Percentiles rank a stretch among this genome's conserved stretches.
Evolutionary conservation across 1,140 invertebrate genomes (phyloP).

Genomic region (Gonioctena quinquepunctata): DNA sequence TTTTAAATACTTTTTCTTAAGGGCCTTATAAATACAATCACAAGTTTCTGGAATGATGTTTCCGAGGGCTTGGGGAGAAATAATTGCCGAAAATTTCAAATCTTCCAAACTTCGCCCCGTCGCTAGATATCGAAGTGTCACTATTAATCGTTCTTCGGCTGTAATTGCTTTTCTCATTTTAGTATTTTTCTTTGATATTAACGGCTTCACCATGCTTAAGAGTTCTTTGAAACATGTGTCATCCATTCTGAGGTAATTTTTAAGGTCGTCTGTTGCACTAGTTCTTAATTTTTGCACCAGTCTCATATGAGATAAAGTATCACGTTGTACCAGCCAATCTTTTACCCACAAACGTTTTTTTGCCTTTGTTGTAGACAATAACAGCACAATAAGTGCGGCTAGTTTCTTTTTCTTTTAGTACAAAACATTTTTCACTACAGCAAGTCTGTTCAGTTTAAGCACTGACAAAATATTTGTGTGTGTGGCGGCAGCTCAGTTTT

Average conservation of each 20-base stretch:
- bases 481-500: too few species aligned
- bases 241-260: constrained; percentile 23
- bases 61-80: not conserved
- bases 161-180: constrained; percentile 16
- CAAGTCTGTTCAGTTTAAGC: too few species aligned
- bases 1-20: not conserved
- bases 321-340: constrained; percentile 17
- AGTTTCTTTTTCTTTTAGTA: too few species aligned
- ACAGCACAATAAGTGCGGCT: too few species aligned
- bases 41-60: not conserved
- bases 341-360: constrained; percentile 24
- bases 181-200: constrained; percentile 16
- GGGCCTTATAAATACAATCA: not conserved
- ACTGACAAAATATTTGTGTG: too few species aligned
- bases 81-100: not conserved
- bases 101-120: constrained; percentile 8
- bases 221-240: constrained; percentile 7
- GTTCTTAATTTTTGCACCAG: constrained; percentile 14
- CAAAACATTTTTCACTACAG: too few species aligned
- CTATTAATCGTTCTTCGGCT: constrained; percentile 7
- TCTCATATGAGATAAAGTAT: constrained; percentile 19
- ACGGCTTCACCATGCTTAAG: constrained; percentile 14
- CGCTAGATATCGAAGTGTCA: constrained; percentile 4
- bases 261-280: constrained; percentile 12
- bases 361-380: too few species aligned